These are phyloP conservation scores for Simalia tracyae DNA, from an alignment of 2,797 vertebrate species.

Conservation along the genomic window DNA sequence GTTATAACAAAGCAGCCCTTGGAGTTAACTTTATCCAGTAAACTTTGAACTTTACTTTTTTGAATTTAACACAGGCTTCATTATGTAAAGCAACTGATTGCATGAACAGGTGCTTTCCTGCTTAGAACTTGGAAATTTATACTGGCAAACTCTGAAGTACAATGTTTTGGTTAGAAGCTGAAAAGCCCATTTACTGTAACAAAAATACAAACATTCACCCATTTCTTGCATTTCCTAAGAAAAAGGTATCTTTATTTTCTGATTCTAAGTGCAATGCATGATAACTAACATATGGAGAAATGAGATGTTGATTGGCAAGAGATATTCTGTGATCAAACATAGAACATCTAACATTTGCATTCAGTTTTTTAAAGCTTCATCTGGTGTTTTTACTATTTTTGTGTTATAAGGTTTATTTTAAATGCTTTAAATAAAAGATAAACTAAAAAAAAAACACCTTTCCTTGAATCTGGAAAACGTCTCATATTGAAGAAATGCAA, in stretches of 20 bases:
- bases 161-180: constrained; percentile 53
- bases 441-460: background rate
- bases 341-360: constrained; percentile 1
- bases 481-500: constrained; percentile 8
- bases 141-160: background rate
- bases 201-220: constrained; percentile 17
- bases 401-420: background rate
- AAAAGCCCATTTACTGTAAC: constrained; percentile 43
- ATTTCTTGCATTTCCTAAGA: constrained; percentile 52
- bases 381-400: background rate
- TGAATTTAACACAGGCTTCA: constrained; percentile 44
- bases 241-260: constrained; percentile 37
- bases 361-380: background rate
- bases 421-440: background rate
- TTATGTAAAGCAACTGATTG: constrained; percentile 59
- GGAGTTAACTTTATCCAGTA: constrained; percentile 45
- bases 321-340: constrained; percentile 17
- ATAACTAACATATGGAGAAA: constrained; percentile 21
- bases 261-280: constrained; percentile 45
- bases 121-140: constrained; percentile 47
- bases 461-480: background rate
- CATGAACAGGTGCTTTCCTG: constrained; percentile 65
- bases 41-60: constrained; percentile 54
- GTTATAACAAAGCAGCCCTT: constrained; percentile 34
- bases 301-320: background rate